Conservation (phyloP, 2,113 vertebrate species). For the Rattus rattus region DNA sequence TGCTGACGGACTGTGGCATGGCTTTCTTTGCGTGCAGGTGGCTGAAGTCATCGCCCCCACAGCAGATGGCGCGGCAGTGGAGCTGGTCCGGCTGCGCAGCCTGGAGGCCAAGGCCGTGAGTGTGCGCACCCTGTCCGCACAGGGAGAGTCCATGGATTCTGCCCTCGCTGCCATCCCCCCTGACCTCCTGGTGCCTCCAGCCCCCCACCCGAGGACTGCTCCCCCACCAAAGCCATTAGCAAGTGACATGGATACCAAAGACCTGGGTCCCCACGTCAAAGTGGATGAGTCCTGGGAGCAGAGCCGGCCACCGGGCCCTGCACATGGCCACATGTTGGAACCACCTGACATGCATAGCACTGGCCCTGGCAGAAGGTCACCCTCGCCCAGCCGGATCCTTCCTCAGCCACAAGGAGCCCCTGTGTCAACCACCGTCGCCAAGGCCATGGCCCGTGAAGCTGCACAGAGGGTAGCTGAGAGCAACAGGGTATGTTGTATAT, state of each 20-base stretch:
- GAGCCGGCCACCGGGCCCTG: slow-evolving; percentile 85
- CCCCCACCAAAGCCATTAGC: slow-evolving; percentile 93
- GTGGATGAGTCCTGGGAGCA: slow-evolving; percentile 93
- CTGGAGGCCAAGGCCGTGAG: slow-evolving; percentile 93
- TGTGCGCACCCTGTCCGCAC: slow-evolving; percentile 94
- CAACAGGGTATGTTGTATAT: slow-evolving; percentile 88
- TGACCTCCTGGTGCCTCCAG: slow-evolving; percentile 93
- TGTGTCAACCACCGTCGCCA: slow-evolving; percentile 93
- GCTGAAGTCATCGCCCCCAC: slow-evolving; percentile 93
- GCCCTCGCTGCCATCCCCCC: slow-evolving; percentile 89
- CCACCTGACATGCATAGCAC: slow-evolving; percentile 87
- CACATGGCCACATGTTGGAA: slow-evolving; percentile 89
- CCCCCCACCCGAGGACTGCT: slow-evolving; percentile 87
- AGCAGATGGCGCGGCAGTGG: slow-evolving; percentile 91
- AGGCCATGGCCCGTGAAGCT: slow-evolving; percentile 97
- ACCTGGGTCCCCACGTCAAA: slow-evolving; percentile 86
- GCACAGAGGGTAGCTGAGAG: slow-evolving; percentile 94
- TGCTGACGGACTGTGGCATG: not conserved
- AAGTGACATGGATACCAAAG: slow-evolving; percentile 97
- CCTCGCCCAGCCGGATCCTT: slow-evolving; percentile 96
- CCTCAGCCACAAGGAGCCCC: slow-evolving; percentile 97
- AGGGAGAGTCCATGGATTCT: slow-evolving; percentile 97
- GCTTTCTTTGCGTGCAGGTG: slow-evolving; percentile 86
- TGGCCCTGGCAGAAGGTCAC: slow-evolving; percentile 88
- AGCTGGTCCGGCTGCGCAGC: slow-evolving; percentile 91